phyloP scores from a whole-genome alignment of 1,140 invertebrate genomes.

The Pollicipes pollicipes region DNA sequence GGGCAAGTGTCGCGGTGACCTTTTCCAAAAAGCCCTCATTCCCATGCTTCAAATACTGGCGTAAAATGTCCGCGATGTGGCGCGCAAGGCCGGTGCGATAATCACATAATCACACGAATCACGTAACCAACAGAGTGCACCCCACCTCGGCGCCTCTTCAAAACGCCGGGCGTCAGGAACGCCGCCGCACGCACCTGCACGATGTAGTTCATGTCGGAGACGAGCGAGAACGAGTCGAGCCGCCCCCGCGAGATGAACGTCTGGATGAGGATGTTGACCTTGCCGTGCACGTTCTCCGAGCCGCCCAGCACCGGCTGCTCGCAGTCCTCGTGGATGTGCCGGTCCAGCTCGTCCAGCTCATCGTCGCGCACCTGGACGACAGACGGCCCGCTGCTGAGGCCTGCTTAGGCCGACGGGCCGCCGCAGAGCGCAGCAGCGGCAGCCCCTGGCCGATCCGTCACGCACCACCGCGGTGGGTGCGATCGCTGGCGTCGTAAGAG shows the following conservation, averaged over 20 bases:
- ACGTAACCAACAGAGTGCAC: too few relatives aligned
- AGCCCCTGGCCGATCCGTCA: too few relatives aligned
- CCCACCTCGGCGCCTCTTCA: too few relatives aligned
- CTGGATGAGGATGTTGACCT: constrained; percentile 94
- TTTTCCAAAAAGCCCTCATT: too few relatives aligned
- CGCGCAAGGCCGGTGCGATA: too few relatives aligned
- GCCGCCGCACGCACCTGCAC: constrained; percentile 72
- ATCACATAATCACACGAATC: too few relatives aligned
- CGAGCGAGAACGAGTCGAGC: constrained; percentile 70
- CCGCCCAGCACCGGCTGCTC: constrained; percentile 56
- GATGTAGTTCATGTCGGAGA: constrained; percentile 84
- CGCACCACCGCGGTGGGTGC: too few relatives aligned
- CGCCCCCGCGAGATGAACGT: constrained; percentile 62
- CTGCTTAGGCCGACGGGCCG: background rate
- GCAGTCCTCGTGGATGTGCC: constrained; percentile 48
- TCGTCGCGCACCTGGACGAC: constrained; percentile 86
- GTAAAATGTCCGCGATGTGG: too few relatives aligned
- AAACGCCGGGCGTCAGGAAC: too few relatives aligned
- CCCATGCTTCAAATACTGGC: too few relatives aligned
- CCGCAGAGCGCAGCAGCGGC: constrained; percentile 4
- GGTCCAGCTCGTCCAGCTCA: constrained; percentile 76
- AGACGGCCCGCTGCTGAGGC: constrained; percentile 16
- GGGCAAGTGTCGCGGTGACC: too few relatives aligned
- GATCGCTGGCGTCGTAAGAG: too few relatives aligned
- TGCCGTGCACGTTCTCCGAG: constrained; percentile 75